Base-by-base conservation (phyloP, 2,888 invertebrate genomes). In the Melitaea athalia region DNA sequence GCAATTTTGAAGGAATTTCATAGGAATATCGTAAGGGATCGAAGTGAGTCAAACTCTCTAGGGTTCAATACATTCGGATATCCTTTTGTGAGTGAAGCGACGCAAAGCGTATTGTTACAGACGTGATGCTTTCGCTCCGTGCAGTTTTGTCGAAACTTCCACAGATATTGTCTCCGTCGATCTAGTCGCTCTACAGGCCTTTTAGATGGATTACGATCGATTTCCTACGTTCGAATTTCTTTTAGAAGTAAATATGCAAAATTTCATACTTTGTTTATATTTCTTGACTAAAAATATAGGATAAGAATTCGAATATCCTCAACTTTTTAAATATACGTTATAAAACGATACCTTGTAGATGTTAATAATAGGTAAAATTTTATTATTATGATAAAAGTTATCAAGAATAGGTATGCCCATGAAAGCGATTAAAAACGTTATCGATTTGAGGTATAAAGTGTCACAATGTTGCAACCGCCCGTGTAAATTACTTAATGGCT, bases 41-140 rank as follows among this genome's bases (percentile, higher is more conserved):
- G 81, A 81, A 83, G 85, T 81, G 84, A 85, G 85, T 85, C 85
- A 86, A 87, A 88, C 87, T 86, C 84, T 85, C 84, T 75, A 75
- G 81, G 83, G 84, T 86, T 88, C 88, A 85, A 89, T 90, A 89
- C 87, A 86, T 89, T 85, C 84, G 84, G 84, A 89, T 88, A 89
- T 89, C 86, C 86, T 88, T 88, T 89, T 84, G 84, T 86, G 86
- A 88, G 87, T 88, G 87, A 82, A 87, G 87, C 85, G 88, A 87
- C 85, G 86, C 89, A 91, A 89, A 89, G 87, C 86, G 86, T 86
- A 88, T 86, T 87, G 89, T 88, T 83, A 84, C 82, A 85, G 80
- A 83, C 81, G 84, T 85, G 83, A 84, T 82, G 82, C 82, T 84
- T 84, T 83, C 82, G 81, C 84, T 80, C 81, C 77, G 79, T 80